Evolutionary conservation across 1,140 invertebrate genomes (phyloP), one percentile per base, ranked within the genome.

Genomic region (Meloidogyne floridensis): DNA sequence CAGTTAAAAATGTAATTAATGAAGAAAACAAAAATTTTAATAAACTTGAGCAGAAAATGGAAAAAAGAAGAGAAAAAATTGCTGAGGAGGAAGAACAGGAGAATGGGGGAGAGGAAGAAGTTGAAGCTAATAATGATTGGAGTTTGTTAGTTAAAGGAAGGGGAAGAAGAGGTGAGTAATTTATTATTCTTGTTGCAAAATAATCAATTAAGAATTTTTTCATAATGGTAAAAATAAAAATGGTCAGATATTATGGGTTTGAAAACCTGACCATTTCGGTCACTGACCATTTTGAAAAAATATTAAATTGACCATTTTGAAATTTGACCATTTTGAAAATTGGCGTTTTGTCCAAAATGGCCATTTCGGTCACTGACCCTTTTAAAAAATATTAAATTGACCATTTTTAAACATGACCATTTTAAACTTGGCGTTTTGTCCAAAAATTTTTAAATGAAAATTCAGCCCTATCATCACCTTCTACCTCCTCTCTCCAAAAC

Each of bases 81-180:
- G 74, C 53, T 3, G 74, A 75, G 13, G 20, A 59, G 10, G 59
- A 47, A 53, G 74, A 20, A 43, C 74, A 59, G 20, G 74, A 53
- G 13, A 47, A 75, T 53, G 59, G 59, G 3, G 43, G 74, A 59
- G 74, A 75, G 11, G 74, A 53, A 11, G 43, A 47, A 11, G 3
- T 10, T 53, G 74, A 20, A 11, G 13, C 20, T 3, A 43, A 10
- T 11, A 32, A 10, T 20, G 74, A 75, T n/a, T 53, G 59, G 59
- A 75, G 59, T 69, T 77, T 77, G n/a, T 15, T 51, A 0, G 53
- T 77, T 54, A 59, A 56, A 20, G 42, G 75, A 65, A 70, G 75
- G 47, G 75, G 53, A 20, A 20, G 53, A 65, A 70, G 43, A 77
- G 59, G 59, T 65, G 0, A n/a, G 47, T 65, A 18, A 11, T 54